phyloP scores from a whole-genome alignment of 1,140 invertebrate genomes.

The Drosophila aff. region DNA sequence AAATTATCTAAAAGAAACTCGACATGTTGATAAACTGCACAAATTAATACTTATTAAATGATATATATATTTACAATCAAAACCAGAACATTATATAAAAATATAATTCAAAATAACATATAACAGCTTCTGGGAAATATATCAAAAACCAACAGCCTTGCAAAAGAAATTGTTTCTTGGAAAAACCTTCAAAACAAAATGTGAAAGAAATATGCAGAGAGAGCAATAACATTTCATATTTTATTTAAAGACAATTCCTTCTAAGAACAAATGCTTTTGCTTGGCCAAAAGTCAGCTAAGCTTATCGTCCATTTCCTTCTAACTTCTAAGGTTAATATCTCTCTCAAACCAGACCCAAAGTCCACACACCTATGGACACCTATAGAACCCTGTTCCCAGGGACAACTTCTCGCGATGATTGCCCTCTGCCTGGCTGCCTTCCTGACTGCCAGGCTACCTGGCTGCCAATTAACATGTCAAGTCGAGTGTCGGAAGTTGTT shows the following conservation, averaged over 20 bases:
- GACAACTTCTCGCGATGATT: slow-evolving; percentile 15
- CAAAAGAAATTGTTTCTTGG: not conserved
- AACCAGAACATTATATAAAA: not conserved
- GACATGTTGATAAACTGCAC: not conserved
- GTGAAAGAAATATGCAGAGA: not conserved
- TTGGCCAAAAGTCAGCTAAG: not conserved
- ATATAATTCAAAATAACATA: not conserved
- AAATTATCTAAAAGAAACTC: not conserved
- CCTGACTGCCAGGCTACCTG: slow-evolving; percentile 22
- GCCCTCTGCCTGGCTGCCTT: slow-evolving; percentile 22
- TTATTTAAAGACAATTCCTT: not conserved
- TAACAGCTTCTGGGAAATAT: not conserved
- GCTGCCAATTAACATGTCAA: slow-evolving; percentile 78
- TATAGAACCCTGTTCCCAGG: not conserved
- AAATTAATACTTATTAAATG: not conserved
- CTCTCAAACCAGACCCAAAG: not conserved
- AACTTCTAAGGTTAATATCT: not conserved
- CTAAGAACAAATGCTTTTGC: no score
- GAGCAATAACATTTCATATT: not conserved
- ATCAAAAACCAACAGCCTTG: not conserved
- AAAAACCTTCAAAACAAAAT: not conserved
- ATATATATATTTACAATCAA: not conserved
- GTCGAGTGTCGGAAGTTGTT: slow-evolving; percentile 74
- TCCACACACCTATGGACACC: not conserved
- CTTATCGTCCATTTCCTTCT: no score